Evolutionary conservation across 53 echinoderm and acorn worm species (phyloP).

Genomic region (Crossaster papposus): DNA sequence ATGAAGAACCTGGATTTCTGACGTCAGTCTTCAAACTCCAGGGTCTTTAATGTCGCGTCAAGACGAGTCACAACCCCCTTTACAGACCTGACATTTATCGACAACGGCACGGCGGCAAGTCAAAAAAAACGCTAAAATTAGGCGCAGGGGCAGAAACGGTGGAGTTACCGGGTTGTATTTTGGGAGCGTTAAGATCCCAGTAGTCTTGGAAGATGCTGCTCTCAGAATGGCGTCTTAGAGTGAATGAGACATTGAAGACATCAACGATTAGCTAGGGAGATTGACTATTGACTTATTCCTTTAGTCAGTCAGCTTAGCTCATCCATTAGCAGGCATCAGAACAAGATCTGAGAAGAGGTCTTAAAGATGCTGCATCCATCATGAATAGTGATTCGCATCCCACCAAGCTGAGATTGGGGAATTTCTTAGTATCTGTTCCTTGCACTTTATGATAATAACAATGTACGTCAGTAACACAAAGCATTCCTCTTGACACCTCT

Average conservation of each 20-base stretch:
- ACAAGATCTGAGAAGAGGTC: background rate
- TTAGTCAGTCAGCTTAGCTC: constrained; percentile 14
- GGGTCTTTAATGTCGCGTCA: background rate
- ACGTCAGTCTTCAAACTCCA: constrained; percentile 42
- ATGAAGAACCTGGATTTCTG: constrained; percentile 5
- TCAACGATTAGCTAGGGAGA: background rate
- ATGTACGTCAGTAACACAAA: background rate
- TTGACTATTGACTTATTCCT: background rate
- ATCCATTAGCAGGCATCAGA: constrained; percentile 33
- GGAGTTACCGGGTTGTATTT: background rate
- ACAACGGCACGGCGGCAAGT: constrained; percentile 14
- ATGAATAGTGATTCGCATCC: background rate
- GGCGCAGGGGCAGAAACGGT: background rate
- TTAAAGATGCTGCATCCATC: background rate
- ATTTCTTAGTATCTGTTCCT: background rate
- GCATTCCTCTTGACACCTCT: background rate
- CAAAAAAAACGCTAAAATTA: constrained; percentile 28
- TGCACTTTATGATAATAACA: background rate
- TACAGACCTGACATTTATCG: constrained; percentile 46
- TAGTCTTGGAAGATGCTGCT: background rate
- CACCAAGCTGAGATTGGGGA: background rate
- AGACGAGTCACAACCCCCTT: constrained; percentile 2
- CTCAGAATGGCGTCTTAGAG: background rate
- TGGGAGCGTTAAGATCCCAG: background rate
- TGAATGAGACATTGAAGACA: background rate